phyloP scores from a whole-genome alignment of 2,797 vertebrate species.

The Clarias laeviceps region DNA sequence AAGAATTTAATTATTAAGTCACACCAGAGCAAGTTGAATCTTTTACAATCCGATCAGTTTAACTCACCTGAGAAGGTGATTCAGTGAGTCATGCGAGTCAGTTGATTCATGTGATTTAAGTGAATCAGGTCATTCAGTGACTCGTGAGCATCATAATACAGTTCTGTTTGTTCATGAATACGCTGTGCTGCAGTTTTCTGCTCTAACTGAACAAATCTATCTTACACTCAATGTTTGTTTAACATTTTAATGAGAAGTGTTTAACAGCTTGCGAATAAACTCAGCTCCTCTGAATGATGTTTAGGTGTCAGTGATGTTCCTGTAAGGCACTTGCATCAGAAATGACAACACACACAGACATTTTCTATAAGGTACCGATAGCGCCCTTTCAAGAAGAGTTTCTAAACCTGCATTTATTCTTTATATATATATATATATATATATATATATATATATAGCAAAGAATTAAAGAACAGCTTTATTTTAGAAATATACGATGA shows the following conservation, averaged over 20 bases:
- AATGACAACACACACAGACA: not conserved
- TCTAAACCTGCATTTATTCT: not conserved
- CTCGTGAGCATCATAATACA: not conserved
- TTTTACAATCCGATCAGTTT: not conserved
- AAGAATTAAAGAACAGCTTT: not conserved
- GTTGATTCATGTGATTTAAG: too few relatives aligned
- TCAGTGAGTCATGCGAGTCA: not conserved
- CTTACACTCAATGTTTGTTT: not conserved
- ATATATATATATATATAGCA: not conserved
- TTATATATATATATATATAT: not conserved
- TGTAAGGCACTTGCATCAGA: conserved; percentile 12
- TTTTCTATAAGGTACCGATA: not conserved
- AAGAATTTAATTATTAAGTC: not conserved
- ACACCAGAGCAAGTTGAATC: not conserved
- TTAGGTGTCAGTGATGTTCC: not conserved
- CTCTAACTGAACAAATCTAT: not conserved
- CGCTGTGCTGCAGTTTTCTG: not conserved
- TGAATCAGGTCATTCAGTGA: too few relatives aligned
- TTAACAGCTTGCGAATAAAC: not conserved
- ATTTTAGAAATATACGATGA: not conserved
- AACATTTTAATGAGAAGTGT: not conserved
- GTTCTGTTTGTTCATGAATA: not conserved
- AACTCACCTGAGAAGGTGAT: not conserved
- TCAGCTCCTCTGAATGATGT: not conserved
- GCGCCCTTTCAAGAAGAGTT: not conserved